phyloP scores from a whole-genome alignment of 2,888 invertebrate species.

The Taphrorychus bicolor region DNA sequence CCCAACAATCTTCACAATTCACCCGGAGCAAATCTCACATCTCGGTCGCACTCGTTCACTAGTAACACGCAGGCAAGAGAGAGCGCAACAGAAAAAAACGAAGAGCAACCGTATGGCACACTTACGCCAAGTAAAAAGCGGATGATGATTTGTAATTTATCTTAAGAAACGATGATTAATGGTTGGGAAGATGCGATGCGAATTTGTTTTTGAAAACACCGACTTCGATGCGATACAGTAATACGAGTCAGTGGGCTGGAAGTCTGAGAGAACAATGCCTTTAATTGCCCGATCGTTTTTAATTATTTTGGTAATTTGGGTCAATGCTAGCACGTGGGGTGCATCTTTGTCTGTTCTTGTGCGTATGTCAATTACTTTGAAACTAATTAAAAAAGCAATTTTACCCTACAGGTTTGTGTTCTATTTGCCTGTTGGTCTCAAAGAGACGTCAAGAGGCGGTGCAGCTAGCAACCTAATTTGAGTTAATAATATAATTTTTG shows the following conservation, averaged over 20 bases:
- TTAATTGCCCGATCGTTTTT: not conserved
- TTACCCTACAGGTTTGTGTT: too few relatives aligned
- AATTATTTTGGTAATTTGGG: not conserved
- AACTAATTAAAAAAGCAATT: too few relatives aligned
- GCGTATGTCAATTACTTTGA: too few relatives aligned
- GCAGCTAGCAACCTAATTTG: too few relatives aligned
- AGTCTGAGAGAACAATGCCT: not conserved
- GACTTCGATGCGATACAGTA: conserved; percentile 5
- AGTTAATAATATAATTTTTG: too few relatives aligned
- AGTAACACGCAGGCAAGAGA: too few relatives aligned
- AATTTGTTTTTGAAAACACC: conserved; percentile 24
- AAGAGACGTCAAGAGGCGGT: too few relatives aligned
- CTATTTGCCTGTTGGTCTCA: too few relatives aligned
- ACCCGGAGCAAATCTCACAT: not conserved
- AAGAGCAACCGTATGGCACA: conserved; percentile 2
- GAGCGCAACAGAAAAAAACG: not conserved
- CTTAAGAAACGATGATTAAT: conserved; percentile 15
- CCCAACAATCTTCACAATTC: conserved; percentile 2
- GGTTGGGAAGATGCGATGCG: conserved; percentile 12
- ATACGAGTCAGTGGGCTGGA: not conserved
- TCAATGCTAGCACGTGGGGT: not conserved
- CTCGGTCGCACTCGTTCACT: not conserved
- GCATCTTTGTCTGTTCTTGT: not conserved
- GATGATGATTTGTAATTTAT: conserved; percentile 17
- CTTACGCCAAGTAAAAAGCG: conserved; percentile 4